A percentile compares a stretch with the other conserved stretches of the same genome.
phyloP scores from a whole-genome alignment of 2,797 vertebrate species.

The Chrosomus eos region DNA sequence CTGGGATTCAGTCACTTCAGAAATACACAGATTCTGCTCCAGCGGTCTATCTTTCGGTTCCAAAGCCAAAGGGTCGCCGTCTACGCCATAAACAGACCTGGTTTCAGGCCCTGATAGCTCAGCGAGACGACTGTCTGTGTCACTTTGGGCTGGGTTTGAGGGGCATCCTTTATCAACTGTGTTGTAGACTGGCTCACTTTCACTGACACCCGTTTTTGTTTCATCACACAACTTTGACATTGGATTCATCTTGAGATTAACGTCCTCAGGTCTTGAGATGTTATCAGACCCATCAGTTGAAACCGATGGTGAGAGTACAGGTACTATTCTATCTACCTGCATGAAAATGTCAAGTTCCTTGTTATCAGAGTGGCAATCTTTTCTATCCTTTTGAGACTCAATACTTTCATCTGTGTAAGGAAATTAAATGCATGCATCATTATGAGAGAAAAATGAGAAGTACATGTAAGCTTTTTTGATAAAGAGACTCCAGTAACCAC shows the following conservation, averaged over 20 bases:
- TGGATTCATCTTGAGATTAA: constrained; percentile 51
- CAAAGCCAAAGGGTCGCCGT: constrained; percentile 61
- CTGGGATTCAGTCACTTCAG: constrained; percentile 60
- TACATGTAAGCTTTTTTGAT: constrained; percentile 60
- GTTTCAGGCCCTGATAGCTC: constrained; percentile 58
- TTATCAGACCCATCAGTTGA: constrained; percentile 23
- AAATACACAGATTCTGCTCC: constrained; percentile 62
- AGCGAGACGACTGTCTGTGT: constrained; percentile 56
- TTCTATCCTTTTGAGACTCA: constrained; percentile 43
- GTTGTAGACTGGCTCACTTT: constrained; percentile 61
- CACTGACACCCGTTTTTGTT: constrained; percentile 51
- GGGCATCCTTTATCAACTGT: constrained; percentile 59
- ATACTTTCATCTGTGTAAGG: constrained; percentile 54
- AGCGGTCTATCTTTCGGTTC: constrained; percentile 60
- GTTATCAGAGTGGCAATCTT: constrained; percentile 31
- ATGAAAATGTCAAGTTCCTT: constrained; percentile 45
- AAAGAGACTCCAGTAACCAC: constrained; percentile 51
- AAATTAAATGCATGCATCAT: constrained; percentile 60
- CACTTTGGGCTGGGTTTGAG: constrained; percentile 40
- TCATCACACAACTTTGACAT: constrained; percentile 46
- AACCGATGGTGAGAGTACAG: constrained; percentile 61
- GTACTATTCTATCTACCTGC: constrained; percentile 55
- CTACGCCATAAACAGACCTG: constrained; percentile 58
- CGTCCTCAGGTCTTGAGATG: constrained; percentile 52
- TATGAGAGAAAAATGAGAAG: constrained; percentile 53